These are phyloP conservation scores for Drosophila arizonae DNA, from an alignment of 1,140 invertebrate species.

Conservation along the genomic window DNA sequence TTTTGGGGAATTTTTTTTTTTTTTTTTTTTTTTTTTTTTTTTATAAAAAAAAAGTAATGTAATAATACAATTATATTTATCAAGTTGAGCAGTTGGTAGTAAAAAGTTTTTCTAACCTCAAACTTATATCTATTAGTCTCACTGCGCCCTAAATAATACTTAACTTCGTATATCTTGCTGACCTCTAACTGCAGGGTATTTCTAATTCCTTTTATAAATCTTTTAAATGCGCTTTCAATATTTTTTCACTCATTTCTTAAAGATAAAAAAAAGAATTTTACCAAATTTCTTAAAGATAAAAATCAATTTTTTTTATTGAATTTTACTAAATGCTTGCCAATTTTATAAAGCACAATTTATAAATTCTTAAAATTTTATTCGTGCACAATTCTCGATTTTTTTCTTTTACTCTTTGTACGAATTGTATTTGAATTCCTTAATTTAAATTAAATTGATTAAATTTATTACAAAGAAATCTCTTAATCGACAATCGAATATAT, in stretches of 20 bases:
- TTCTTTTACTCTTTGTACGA: conserved; percentile 50
- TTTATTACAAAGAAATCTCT: conserved; percentile 16
- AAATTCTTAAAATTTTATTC: conserved; percentile 44
- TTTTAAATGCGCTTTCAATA: conserved; percentile 28
- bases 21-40: too few species aligned
- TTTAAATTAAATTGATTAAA: too few species aligned
- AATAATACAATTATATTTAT: conserved; percentile 22
- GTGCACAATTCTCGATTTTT: conserved; percentile 59
- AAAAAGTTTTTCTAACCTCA: conserved; percentile 44
- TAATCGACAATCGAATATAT: conserved; percentile 29
- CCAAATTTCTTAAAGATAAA: conserved; percentile 1
- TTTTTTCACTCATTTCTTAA: conserved; percentile 25
- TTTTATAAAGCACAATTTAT: conserved; percentile 59
- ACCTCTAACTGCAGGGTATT: conserved; percentile 23
- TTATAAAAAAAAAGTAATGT: conserved; percentile 9
- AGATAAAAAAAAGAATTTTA: too few species aligned
- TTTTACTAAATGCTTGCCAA: conserved; percentile 62
- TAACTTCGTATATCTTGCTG: conserved; percentile 18
- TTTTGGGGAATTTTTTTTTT: too few species aligned
- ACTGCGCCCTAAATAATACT: conserved; percentile 43
- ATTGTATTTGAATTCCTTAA: conserved; percentile 41
- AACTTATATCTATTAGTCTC: conserved; percentile 42
- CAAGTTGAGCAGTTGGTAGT: conserved; percentile 49
- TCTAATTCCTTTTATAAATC: conserved; percentile 21
- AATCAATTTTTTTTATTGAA: conserved; percentile 14